phyloP scores from a whole-genome alignment of 2,888 invertebrate species.

The Drosophila meridionalis region DNA sequence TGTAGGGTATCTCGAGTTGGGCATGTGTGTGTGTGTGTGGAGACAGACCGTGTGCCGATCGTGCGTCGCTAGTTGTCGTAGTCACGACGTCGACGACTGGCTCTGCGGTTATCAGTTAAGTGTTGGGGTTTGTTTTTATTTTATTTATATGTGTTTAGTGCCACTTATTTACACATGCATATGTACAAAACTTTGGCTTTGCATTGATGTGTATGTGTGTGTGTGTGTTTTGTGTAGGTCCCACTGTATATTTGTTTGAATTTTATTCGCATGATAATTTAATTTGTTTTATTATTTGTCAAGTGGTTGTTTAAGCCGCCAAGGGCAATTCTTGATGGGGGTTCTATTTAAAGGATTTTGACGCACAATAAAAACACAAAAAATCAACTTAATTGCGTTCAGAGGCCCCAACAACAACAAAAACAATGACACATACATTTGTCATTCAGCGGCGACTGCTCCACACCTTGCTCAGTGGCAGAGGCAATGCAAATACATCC shows the following conservation, averaged over 20 bases:
- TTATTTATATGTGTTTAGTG: conserved; percentile 65
- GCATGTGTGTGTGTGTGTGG: conserved; percentile 13
- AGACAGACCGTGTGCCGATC: conserved; percentile 6
- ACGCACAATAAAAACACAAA: conserved; percentile 22
- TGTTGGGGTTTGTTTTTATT: conserved; percentile 69
- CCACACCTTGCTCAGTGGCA: conserved; percentile 39
- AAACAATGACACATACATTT: conserved; percentile 58
- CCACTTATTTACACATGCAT: conserved; percentile 61
- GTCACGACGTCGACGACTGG: conserved; percentile 60
- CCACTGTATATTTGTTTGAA: conserved; percentile 50
- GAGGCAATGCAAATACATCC: conserved; percentile 51
- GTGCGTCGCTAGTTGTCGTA: conserved; percentile 50
- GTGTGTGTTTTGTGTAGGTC: conserved; percentile 3
- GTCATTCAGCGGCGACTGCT: conserved; percentile 45
- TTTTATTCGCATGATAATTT: conserved; percentile 67
- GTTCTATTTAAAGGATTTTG: conserved; percentile 28
- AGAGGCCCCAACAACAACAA: conserved; percentile 19
- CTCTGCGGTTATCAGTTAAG: conserved; percentile 70
- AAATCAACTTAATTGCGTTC: conserved; percentile 31
- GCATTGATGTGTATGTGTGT: conserved; percentile 8
- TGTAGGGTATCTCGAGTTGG: conserved; percentile 17
- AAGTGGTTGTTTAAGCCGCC: conserved; percentile 27
- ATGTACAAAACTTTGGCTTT: neutral
- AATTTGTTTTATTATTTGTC: conserved; percentile 57
- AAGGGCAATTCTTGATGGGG: conserved; percentile 18